These are phyloP conservation scores for Tetrapedia diversipes DNA, from an alignment of 2,888 invertebrate species.

Conservation along the genomic window DNA sequence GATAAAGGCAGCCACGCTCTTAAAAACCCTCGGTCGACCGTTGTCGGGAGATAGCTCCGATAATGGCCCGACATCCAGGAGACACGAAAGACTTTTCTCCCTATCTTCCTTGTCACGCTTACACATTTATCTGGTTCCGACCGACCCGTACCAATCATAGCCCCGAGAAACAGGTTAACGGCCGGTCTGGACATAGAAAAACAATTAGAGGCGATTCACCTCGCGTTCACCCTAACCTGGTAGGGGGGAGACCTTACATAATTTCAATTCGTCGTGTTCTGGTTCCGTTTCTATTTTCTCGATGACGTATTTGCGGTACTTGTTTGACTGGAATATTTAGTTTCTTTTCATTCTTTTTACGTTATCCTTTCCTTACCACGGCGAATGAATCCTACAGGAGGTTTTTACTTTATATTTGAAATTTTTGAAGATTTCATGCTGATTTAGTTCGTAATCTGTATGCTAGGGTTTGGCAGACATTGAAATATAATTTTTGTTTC, in stretches of 20 bases:
- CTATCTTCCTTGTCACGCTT: constrained; percentile 63
- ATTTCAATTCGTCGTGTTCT: constrained; percentile 5
- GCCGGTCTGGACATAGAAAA: constrained; percentile 45
- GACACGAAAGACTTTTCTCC: constrained; percentile 71
- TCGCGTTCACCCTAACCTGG: constrained; percentile 6
- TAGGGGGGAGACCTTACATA: constrained; percentile 10
- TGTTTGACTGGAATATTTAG: too few species aligned
- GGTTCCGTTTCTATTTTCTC: too few species aligned
- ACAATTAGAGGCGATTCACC: constrained; percentile 45
- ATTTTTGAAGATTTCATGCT: too few species aligned
- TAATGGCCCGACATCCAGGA: constrained; percentile 73
- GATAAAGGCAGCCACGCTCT: constrained; percentile 74
- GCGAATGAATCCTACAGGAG: too few species aligned
- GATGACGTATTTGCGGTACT: too few species aligned
- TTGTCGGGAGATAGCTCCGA: constrained; percentile 76
- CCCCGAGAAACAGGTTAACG: constrained; percentile 53
- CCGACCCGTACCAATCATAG: constrained; percentile 51
- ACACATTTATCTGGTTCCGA: constrained; percentile 50
- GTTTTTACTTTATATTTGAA: too few species aligned
- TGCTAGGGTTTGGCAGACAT: too few species aligned
- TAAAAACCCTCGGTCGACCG: constrained; percentile 73
- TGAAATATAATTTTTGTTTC: too few species aligned
- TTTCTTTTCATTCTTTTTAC: too few species aligned
- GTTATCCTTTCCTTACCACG: too few species aligned
- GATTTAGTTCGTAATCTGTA: too few species aligned